A percentile compares a stretch with the other conserved stretches of the same genome.
Evolutionary conservation across 2,888 invertebrate species (phyloP).

Genomic region (Agonopterix alstromeriana): DNA sequence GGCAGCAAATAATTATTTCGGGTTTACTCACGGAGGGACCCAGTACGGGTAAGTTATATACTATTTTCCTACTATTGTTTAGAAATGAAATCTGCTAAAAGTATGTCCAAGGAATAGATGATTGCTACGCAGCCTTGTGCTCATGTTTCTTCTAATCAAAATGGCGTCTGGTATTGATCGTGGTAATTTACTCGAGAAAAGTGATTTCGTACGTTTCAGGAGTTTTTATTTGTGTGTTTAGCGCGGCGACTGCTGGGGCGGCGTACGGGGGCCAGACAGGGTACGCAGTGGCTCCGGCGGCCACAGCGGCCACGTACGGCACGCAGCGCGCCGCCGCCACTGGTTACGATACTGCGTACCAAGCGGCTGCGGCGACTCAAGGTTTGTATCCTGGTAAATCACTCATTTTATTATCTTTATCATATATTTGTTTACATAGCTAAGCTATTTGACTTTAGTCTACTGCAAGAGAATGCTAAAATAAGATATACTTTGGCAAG

Average conservation of each 20-base stretch:
- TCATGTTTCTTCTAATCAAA: slow-evolving; percentile 62
- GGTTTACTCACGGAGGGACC: slow-evolving; percentile 95
- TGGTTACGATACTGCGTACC: slow-evolving; percentile 90
- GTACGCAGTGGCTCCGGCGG: slow-evolving; percentile 88
- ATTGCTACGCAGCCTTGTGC: slow-evolving; percentile 45
- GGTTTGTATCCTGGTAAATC: slow-evolving; percentile 65
- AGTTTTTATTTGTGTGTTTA: slow-evolving; percentile 40
- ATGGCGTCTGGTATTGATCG: slow-evolving; percentile 69
- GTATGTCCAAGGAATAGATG: slow-evolving; percentile 11
- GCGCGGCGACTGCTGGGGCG: slow-evolving; percentile 85
- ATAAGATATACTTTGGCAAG: background rate
- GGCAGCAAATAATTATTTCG: slow-evolving; percentile 97
- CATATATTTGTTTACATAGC: slow-evolving; percentile 14
- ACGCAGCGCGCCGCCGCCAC: slow-evolving; percentile 87
- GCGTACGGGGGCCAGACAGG: slow-evolving; percentile 91
- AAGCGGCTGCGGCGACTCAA: slow-evolving; percentile 87
- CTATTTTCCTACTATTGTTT: slow-evolving; percentile 6
- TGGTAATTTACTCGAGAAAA: slow-evolving; percentile 15
- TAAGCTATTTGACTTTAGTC: background rate
- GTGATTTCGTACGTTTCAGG: slow-evolving; percentile 17
- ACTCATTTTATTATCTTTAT: background rate
- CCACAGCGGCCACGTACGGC: slow-evolving; percentile 89
- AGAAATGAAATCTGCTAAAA: background rate
- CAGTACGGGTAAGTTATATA: slow-evolving; percentile 87
- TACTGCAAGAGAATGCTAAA: background rate